Base-by-base conservation (phyloP, 2,113 vertebrate genomes). In the Atherinomorus stipes region DNA sequence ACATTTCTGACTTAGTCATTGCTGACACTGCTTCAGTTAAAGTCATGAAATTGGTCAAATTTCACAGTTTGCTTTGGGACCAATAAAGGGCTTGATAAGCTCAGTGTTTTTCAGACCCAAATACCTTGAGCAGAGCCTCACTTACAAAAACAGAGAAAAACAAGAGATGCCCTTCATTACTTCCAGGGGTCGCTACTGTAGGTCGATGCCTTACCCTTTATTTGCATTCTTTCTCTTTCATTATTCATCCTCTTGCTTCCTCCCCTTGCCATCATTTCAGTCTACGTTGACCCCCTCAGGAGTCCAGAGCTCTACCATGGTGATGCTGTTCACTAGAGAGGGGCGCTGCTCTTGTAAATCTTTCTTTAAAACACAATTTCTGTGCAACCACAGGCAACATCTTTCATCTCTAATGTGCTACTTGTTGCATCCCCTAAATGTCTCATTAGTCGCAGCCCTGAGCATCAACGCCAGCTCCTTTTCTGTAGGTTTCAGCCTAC, bases 291-390 rank as follows among this genome's bases (percentile, higher is more conserved):
- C 57, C 66, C 45, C 60, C 44, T 64, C 45, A 21, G 76, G 56
- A 84, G 81, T 87, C 77, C 67, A 52, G 60, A 21, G 42, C 58
- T 68, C 67, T 73, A 45, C 88, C 88, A 90, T 92, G 90, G 91
- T 77, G 84, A 91, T 82, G 78, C 67, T 63, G 61, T 65, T 85
- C 67, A 81, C 63, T 13, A 56, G 19, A 84, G 21, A 83, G 56
- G 59, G 80, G 68, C 72, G 75, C 51, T 53, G 0, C 31, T 26
- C 57, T 58, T 52, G 25, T 88, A 85, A 89, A 89, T 88, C 83
- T 74, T 56, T 54, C 50, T 64, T 28, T 75, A 64, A 85, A 88
- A 63, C 47, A 31, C 21, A 37, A 49, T 16, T 71, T 80, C 61
- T 69, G 60, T 42, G 47, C 65, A 34, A 34, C 51, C 38, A 75